These are phyloP conservation scores for Anoplius nigerrimus DNA, from an alignment of 2,888 invertebrate species.

Conservation along the genomic window DNA sequence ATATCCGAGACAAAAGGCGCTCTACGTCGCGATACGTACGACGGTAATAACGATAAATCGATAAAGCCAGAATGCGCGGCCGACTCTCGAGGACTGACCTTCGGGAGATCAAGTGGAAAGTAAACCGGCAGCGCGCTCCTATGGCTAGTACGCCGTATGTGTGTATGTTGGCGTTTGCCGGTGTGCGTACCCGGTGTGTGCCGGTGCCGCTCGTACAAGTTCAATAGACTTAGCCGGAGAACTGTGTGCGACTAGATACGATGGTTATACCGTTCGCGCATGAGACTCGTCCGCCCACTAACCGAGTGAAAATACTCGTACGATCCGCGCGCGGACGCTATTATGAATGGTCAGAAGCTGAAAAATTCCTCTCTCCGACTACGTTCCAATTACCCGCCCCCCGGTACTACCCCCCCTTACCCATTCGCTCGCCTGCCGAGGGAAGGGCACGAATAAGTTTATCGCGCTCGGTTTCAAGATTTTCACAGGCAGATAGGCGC, in stretches of 20 bases:
- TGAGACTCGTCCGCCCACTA: neutral
- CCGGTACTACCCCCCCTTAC: too few relatives aligned
- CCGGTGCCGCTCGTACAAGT: constrained; percentile 31
- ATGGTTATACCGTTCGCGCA: neutral
- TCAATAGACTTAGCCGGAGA: constrained; percentile 24
- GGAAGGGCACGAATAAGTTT: too few relatives aligned
- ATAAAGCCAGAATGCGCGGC: constrained; percentile 26
- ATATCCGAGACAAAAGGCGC: constrained; percentile 8
- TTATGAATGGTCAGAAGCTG: too few relatives aligned
- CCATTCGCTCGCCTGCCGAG: too few relatives aligned
- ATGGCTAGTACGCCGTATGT: too few relatives aligned
- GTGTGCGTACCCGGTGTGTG: too few relatives aligned
- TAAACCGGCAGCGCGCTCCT: constrained; percentile 30
- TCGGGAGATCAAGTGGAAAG: constrained; percentile 43
- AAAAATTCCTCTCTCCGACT: too few relatives aligned
- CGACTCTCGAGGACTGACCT: constrained; percentile 28
- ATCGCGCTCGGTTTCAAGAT: too few relatives aligned
- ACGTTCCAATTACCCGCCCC: too few relatives aligned
- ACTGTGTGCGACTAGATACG: neutral
- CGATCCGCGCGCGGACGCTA: too few relatives aligned
- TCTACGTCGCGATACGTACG: constrained; percentile 12
- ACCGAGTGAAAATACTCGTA: neutral
- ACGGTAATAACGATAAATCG: constrained; percentile 14
- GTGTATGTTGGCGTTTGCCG: too few relatives aligned
- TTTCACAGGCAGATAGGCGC: too few relatives aligned